phyloP scores from a whole-genome alignment of 2,797 vertebrate genomes.

The Thripadectes ignobilis region DNA sequence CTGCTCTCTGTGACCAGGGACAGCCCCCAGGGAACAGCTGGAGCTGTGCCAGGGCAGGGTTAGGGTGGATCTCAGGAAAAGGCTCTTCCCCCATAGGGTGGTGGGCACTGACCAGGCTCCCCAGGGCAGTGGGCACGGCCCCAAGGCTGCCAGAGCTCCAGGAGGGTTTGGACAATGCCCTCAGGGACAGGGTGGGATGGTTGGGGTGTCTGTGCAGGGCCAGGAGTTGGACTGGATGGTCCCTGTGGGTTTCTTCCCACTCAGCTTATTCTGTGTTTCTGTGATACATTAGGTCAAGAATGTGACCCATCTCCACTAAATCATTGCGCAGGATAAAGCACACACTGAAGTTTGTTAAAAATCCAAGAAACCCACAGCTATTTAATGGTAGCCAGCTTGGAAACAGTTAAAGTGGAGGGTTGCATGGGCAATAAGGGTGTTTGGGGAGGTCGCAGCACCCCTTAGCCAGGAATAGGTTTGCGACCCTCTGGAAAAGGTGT shows the following conservation, averaged over 20 bases:
- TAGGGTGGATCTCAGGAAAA: rapidly evolving
- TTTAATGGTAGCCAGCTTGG: not conserved
- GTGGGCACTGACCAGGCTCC: not conserved
- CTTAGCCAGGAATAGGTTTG: not conserved
- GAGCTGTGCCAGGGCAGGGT: rapidly evolving
- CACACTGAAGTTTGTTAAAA: not conserved
- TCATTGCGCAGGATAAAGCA: not conserved
- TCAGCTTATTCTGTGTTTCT: not conserved
- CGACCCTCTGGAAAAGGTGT: not conserved
- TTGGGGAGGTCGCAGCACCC: not conserved
- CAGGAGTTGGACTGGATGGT: rapidly evolving
- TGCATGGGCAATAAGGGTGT: too few species aligned
- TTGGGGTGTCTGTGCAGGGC: not conserved
- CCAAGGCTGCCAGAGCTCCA: not conserved
- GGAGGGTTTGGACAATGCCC: rapidly evolving
- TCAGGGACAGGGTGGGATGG: not conserved
- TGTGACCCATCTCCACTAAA: not conserved
- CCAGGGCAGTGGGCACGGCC: not conserved
- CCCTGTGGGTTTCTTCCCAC: not conserved
- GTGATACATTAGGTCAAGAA: not conserved
- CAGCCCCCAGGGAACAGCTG: rapidly evolving
- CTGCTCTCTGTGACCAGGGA: not conserved
- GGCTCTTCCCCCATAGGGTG: not conserved
- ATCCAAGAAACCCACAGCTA: not conserved
- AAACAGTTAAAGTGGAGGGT: not conserved